These are phyloP conservation scores for Gymnosoma rotundatum DNA, from an alignment of 2,888 invertebrate species.

Conservation along the genomic window DNA sequence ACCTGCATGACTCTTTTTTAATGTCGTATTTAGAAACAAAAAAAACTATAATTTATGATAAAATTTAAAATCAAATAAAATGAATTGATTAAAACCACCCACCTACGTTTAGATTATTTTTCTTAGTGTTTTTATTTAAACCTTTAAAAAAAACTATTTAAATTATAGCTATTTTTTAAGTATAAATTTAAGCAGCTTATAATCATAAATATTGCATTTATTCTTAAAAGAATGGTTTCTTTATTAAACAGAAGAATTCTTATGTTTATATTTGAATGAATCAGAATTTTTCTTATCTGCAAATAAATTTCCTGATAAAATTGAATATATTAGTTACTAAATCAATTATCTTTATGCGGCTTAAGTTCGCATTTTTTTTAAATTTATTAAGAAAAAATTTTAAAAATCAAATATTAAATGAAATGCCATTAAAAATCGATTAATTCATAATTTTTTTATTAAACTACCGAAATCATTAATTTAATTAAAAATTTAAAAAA, in stretches of 20 bases:
- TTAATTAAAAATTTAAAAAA: too few relatives aligned
- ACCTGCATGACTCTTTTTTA: constrained; percentile 34
- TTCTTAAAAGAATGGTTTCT: neutral
- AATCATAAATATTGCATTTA: constrained; percentile 27
- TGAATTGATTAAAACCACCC: constrained; percentile 7
- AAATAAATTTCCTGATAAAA: too few relatives aligned
- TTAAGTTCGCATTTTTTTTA: too few relatives aligned
- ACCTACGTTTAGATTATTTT: constrained; percentile 24
- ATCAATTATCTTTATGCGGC: too few relatives aligned
- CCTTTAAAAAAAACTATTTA: constrained; percentile 13
- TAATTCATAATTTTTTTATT: too few relatives aligned
- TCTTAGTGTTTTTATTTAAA: constrained; percentile 29
- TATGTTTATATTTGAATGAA: constrained; percentile 16
- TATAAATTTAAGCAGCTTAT: constrained; percentile 49
- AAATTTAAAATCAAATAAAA: constrained; percentile 8
- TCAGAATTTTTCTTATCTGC: neutral
- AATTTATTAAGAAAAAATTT: too few relatives aligned
- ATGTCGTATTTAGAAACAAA: neutral
- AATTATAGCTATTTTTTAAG: constrained; percentile 5
- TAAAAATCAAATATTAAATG: too few relatives aligned
- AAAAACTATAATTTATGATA: constrained; percentile 1
- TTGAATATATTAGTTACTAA: too few relatives aligned
- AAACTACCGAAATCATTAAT: too few relatives aligned
- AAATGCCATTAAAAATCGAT: too few relatives aligned
- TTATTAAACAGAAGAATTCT: neutral